phyloP scores from a whole-genome alignment of 2,888 invertebrate genomes.

The Leucania comma region DNA sequence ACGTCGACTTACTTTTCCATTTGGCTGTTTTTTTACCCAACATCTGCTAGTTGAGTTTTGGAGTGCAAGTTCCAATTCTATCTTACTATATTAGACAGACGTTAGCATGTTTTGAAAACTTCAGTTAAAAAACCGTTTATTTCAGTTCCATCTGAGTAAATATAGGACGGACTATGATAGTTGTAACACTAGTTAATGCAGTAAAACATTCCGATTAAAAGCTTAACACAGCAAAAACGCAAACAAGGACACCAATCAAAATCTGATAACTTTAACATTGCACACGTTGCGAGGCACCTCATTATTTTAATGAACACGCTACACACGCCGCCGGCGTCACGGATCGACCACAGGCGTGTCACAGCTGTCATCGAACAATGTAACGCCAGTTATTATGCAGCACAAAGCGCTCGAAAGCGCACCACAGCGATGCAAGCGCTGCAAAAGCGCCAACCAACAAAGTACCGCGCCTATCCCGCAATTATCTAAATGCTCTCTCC shows the following conservation, averaged over 20 bases:
- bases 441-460: constrained; percentile 82
- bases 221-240: constrained; percentile 12
- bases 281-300: constrained; percentile 49
- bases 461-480: constrained; percentile 83
- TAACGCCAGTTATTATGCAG: constrained; percentile 79
- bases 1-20: too few relatives aligned
- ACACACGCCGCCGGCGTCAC: constrained; percentile 52
- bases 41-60: too few relatives aligned
- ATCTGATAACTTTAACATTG: not conserved
- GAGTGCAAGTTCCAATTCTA: too few relatives aligned
- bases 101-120: too few relatives aligned
- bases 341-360: constrained; percentile 66
- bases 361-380: constrained; percentile 77
- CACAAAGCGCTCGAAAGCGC: constrained; percentile 73
- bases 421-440: constrained; percentile 58
- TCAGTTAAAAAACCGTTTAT: too few relatives aligned
- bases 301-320: constrained; percentile 75
- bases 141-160: too few relatives aligned
- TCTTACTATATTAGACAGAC: too few relatives aligned
- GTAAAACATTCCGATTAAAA: constrained; percentile 5
- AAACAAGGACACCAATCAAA: constrained; percentile 34
- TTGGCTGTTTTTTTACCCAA: too few relatives aligned
- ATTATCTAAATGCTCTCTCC: constrained; percentile 86
- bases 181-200: not conserved
- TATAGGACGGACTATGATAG: not conserved